Conservation (phyloP, 2,113 vertebrate genomes). For the Macaca fascicularis region T2T-MFA8v1.1 NC_088381.1:146175501-146176000, state of each 20-base stretch:
- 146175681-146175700: not conserved
- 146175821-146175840: too few species aligned
- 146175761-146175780: not conserved
- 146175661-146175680: not conserved
- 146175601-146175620: not conserved
- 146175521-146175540: not conserved
- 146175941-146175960: too few species aligned
- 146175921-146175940: too few species aligned
- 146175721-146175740: not conserved
- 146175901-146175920: too few species aligned
- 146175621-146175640: not conserved
- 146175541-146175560: not conserved
- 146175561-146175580: not conserved
- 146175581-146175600: not conserved
- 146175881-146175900: too few species aligned
- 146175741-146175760: not conserved
- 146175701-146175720: not conserved
- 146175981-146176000: too few species aligned
- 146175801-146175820: too few species aligned
- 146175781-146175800: too few species aligned
- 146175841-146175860: too few species aligned
- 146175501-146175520: conserved; percentile 4
- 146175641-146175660: not conserved
- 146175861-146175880: too few species aligned
- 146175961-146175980: too few species aligned